A percentile compares a stretch with the other conserved stretches of the same genome.
Conservation (phyloP, 2,113 vertebrate species). For the Neotoma lepida region DNA sequence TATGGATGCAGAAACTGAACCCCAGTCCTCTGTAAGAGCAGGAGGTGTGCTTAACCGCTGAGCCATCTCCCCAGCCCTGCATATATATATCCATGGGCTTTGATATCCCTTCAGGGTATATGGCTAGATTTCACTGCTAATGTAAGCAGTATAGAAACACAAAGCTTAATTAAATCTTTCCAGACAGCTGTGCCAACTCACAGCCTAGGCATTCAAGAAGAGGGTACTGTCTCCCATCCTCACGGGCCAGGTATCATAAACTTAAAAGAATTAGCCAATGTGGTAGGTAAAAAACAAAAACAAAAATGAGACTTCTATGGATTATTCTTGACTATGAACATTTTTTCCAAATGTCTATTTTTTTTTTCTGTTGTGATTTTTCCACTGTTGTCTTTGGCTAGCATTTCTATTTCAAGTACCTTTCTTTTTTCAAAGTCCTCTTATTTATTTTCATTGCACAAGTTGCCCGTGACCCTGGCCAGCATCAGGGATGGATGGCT, state of each 20-base stretch:
- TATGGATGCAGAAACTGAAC: not conserved
- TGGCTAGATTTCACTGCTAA: not conserved
- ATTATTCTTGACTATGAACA: not conserved
- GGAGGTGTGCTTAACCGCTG: not conserved
- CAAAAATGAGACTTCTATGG: not conserved
- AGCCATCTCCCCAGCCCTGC: not conserved
- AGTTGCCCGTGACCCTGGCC: not conserved
- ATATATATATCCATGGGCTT: not conserved
- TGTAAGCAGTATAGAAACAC: not conserved
- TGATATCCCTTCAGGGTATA: not conserved
- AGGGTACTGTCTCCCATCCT: not conserved
- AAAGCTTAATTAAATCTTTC: not conserved
- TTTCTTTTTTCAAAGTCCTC: not conserved
- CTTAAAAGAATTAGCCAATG: too few species aligned
- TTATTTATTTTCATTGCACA: not conserved
- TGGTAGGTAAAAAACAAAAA: too few species aligned
- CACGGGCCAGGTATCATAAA: not conserved
- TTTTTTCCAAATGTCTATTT: slow-evolving; percentile 36
- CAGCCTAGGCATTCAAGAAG: not conserved
- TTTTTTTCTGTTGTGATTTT: not conserved
- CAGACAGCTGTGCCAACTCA: not conserved
- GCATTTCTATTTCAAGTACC: not conserved
- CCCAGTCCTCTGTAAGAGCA: not conserved
- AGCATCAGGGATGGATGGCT: not conserved
- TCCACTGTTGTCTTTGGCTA: not conserved